Conservation (phyloP, 2,888 invertebrate species). For the Plagodis pulveraria region DNA sequence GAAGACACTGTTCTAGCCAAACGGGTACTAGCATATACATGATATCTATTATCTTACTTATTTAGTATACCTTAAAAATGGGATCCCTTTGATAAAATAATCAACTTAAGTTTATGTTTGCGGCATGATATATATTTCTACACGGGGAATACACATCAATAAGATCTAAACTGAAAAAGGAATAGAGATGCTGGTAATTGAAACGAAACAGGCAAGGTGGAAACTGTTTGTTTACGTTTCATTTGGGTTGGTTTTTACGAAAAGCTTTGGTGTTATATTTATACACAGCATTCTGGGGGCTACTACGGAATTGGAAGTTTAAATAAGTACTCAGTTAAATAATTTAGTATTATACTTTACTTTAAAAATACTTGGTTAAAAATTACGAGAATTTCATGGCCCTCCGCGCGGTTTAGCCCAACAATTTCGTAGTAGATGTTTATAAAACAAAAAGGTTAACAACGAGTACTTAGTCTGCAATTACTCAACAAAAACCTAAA, state of each 20-base stretch:
- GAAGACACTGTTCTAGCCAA: too few relatives aligned
- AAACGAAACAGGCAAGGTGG: neutral
- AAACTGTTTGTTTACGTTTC: constrained; percentile 2
- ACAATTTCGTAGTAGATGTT: constrained; percentile 25
- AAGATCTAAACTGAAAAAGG: neutral
- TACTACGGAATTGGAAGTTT: neutral
- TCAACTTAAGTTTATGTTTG: too few relatives aligned
- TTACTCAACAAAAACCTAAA: constrained; percentile 76
- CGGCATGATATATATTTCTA: neutral
- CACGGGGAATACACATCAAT: neutral
- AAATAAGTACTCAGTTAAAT: neutral
- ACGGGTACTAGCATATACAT: too few relatives aligned
- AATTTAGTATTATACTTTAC: neutral
- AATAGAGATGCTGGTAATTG: neutral
- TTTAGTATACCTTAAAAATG: too few relatives aligned
- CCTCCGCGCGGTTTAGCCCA: constrained; percentile 32
- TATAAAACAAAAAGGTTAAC: constrained; percentile 36
- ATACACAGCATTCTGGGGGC: neutral
- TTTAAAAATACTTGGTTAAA: constrained; percentile 28
- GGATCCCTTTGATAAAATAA: too few relatives aligned
- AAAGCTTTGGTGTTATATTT: neutral
- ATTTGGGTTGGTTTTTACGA: neutral
- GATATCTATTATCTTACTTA: too few relatives aligned
- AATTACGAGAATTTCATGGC: constrained; percentile 27
- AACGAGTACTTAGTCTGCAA: constrained; percentile 55